Evolutionary conservation across 2,113 vertebrate species (phyloP).

Genomic region (Chlorocebus sabaeus): DNA sequence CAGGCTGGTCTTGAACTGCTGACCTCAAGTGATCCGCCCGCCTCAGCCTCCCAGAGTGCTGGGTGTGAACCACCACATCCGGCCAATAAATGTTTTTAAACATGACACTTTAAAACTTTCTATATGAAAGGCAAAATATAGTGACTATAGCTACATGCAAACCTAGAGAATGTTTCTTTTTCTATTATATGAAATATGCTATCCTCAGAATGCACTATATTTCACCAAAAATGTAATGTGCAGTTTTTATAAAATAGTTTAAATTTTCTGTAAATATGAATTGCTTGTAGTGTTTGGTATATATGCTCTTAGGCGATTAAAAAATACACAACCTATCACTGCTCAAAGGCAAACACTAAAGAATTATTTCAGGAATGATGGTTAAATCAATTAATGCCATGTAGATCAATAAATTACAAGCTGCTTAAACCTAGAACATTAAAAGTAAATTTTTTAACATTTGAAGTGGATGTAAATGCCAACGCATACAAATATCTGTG

Average conservation of each 20-base stretch:
- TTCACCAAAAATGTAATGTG: constrained; percentile 69
- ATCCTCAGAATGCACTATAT: constrained; percentile 70
- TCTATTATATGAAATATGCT: constrained; percentile 67
- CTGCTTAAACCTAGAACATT: constrained; percentile 72
- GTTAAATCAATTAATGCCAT: constrained; percentile 67
- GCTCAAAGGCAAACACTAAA: constrained; percentile 72
- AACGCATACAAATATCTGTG: constrained; percentile 66
- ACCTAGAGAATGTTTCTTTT: constrained; percentile 75
- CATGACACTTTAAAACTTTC: constrained; percentile 80
- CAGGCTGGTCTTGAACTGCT: too few relatives aligned
- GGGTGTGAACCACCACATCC: too few relatives aligned
- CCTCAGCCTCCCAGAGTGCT: too few relatives aligned
- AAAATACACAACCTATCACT: constrained; percentile 70
- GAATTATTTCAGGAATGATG: constrained; percentile 68
- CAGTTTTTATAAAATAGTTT: constrained; percentile 77
- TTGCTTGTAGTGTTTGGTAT: constrained; percentile 79
- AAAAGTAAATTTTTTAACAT: constrained; percentile 69
- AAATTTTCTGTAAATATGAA: constrained; percentile 71
- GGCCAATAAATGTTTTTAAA: constrained; percentile 75
- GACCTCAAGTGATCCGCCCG: too few relatives aligned
- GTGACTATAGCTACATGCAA: constrained; percentile 80
- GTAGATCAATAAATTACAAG: constrained; percentile 75
- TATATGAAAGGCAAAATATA: constrained; percentile 80
- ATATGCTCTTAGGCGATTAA: constrained; percentile 75
- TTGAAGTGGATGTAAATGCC: constrained; percentile 75